A percentile compares a stretch with the other conserved stretches of the same genome.
Evolutionary conservation across 2,797 vertebrate genomes (phyloP).

Genomic region (Notolepis coatsorum): DNA sequence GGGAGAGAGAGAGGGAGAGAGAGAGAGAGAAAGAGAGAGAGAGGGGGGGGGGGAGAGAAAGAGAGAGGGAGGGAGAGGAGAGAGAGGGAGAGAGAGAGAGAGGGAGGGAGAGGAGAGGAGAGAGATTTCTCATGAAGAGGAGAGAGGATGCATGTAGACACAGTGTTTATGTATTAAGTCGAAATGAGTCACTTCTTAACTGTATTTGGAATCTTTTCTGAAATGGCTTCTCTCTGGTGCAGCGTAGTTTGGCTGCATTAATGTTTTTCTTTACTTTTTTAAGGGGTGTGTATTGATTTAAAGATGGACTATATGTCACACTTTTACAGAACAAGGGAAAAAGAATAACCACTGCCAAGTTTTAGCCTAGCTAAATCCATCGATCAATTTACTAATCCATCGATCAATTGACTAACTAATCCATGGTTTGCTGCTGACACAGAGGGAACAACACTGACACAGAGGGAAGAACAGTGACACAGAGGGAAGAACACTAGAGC

Average conservation of each 20-base stretch:
- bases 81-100: not conserved
- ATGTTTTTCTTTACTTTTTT: not conserved
- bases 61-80: not conserved
- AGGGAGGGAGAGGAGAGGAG: not conserved
- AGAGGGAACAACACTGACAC: too few relatives aligned
- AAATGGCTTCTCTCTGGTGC: not conserved
- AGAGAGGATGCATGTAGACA: not conserved
- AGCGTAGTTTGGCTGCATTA: not conserved
- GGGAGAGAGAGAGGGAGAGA: conserved; percentile 21
- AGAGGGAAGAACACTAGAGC: too few relatives aligned
- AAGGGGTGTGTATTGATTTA: conserved; percentile 12
- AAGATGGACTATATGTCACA: conserved; percentile 11
- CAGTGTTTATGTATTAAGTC: not conserved
- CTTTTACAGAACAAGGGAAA: not conserved
- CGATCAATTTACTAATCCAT: conserved; percentile 40
- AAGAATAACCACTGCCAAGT: conserved; percentile 17
- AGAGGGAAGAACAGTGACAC: too few relatives aligned
- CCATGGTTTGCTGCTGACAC: too few relatives aligned
- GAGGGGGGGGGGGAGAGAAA: conserved; percentile 24
- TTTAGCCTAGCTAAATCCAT: conserved; percentile 22
- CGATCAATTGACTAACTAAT: too few relatives aligned
- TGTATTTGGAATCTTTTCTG: too few relatives aligned
- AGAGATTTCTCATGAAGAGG: not conserved
- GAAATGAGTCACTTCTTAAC: not conserved
- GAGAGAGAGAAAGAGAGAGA: conserved; percentile 20